Percentiles rank a stretch among this genome's conserved stretches.
phyloP scores from a whole-genome alignment of 2,113 vertebrate species.

The Eulemur rufifrons region DNA sequence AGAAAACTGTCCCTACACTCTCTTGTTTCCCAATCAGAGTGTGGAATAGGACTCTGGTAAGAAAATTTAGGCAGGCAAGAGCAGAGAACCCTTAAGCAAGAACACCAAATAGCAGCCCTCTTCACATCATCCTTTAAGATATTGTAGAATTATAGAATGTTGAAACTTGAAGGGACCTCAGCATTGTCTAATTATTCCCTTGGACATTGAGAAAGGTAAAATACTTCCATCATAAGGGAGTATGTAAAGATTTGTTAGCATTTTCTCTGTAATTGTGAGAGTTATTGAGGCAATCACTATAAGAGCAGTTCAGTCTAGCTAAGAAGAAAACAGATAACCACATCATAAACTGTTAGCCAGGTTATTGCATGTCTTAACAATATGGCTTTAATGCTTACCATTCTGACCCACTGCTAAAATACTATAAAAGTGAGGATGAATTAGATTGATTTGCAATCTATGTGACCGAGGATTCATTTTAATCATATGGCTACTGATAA shows the following conservation, averaged over 20 bases:
- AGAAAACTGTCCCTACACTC: neutral
- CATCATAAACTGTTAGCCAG: neutral
- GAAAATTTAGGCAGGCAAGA: neutral
- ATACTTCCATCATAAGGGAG: neutral
- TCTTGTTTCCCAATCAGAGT: neutral
- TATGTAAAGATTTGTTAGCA: neutral
- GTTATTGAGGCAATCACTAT: neutral
- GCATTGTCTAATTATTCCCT: neutral
- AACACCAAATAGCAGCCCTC: neutral
- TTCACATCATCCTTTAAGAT: neutral
- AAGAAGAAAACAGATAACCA: neutral
- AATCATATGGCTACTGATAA: neutral
- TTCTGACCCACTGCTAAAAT: neutral
- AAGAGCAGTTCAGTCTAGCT: neutral
- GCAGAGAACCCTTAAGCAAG: neutral
- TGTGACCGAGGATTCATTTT: neutral
- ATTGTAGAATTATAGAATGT: neutral
- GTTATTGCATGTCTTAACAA: neutral
- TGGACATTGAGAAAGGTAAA: neutral
- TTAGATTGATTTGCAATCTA: neutral
- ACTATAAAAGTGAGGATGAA: neutral
- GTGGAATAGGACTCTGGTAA: neutral
- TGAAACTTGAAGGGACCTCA: neutral
- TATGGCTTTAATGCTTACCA: neutral
- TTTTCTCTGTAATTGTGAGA: neutral